A percentile compares a stretch with the other conserved stretches of the same genome.
Evolutionary conservation across 2,113 vertebrate genomes (phyloP).

Genomic region (Stercorarius parasiticus): DNA sequence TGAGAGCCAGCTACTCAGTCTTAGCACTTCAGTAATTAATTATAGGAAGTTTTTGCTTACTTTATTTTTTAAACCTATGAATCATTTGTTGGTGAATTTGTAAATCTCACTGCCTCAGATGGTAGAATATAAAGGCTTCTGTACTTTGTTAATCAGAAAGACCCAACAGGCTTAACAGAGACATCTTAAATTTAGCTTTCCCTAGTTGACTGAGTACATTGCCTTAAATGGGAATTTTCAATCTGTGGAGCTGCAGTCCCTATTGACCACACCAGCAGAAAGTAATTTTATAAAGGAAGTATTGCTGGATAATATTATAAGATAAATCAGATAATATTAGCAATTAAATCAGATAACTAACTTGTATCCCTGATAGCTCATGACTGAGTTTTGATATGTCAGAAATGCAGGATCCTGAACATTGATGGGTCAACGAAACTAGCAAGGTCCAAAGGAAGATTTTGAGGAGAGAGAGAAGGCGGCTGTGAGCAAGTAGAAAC

Average conservation of each 20-base stretch:
- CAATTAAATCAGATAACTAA: neutral
- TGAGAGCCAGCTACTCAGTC: neutral
- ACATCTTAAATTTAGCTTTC: constrained; percentile 61
- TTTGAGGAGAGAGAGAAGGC: neutral
- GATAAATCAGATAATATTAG: neutral
- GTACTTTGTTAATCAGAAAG: constrained; percentile 29
- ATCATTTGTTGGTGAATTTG: constrained; percentile 30
- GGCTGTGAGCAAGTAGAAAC: neutral
- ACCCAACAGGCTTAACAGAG: constrained; percentile 34
- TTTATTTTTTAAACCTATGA: constrained; percentile 30
- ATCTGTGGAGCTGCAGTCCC: neutral
- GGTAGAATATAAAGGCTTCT: constrained; percentile 5
- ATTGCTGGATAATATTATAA: neutral
- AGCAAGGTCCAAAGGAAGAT: neutral
- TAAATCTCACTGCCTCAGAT: constrained; percentile 13
- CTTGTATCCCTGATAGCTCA: neutral
- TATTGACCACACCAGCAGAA: constrained; percentile 39
- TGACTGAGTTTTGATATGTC: neutral
- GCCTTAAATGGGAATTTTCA: constrained; percentile 59
- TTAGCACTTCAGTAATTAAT: constrained; percentile 38
- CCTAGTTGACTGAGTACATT: constrained; percentile 14
- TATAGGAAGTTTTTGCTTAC: constrained; percentile 47
- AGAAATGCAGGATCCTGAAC: neutral
- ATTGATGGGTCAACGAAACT: neutral
- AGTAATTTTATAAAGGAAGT: neutral